These are phyloP conservation scores for Musca vetustissima DNA, from an alignment of 1,140 invertebrate species.

Conservation along the genomic window DNA sequence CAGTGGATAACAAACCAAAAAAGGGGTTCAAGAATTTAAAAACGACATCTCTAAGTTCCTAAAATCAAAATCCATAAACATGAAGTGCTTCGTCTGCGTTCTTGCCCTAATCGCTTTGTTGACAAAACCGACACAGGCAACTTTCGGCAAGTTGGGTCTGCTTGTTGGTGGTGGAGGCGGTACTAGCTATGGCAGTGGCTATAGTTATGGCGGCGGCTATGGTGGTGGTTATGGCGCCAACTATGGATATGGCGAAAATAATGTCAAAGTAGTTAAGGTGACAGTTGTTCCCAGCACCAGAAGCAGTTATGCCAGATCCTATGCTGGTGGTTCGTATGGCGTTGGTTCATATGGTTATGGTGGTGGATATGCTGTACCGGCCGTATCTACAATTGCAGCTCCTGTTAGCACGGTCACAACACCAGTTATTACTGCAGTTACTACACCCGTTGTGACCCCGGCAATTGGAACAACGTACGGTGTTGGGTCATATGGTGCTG, in stretches of 20 bases:
- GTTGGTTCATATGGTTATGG: slow-evolving; percentile 33
- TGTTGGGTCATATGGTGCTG: neutral
- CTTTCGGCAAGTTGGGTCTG: slow-evolving; percentile 43
- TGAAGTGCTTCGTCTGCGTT: slow-evolving; percentile 13
- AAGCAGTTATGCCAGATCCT: neutral
- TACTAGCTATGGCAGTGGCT: neutral
- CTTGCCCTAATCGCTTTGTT: slow-evolving; percentile 18
- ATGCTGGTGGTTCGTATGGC: slow-evolving; percentile 30
- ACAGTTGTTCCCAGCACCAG: slow-evolving; percentile 8
- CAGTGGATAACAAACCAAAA: too few relatives aligned
- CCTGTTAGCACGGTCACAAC: slow-evolving; percentile 40
- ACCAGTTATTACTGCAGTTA: slow-evolving; percentile 35
- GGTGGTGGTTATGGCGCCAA: neutral
- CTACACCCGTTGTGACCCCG: slow-evolving; percentile 29
- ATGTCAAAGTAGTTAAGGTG: slow-evolving; percentile 46
- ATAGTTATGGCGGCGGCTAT: slow-evolving; percentile 25
- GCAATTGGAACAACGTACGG: neutral
- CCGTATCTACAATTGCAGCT: slow-evolving; percentile 32
- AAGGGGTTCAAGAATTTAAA: too few relatives aligned
- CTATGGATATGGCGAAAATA: slow-evolving; percentile 30
- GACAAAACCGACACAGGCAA: slow-evolving; percentile 33
- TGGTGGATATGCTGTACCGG: slow-evolving; percentile 26
- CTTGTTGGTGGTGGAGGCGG: slow-evolving; percentile 30
- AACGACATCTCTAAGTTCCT: neutral
- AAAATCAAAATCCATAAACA: neutral